Evolutionary conservation across 2,113 vertebrate genomes (phyloP).

Genomic region (Sylvia atricapilla): DNA sequence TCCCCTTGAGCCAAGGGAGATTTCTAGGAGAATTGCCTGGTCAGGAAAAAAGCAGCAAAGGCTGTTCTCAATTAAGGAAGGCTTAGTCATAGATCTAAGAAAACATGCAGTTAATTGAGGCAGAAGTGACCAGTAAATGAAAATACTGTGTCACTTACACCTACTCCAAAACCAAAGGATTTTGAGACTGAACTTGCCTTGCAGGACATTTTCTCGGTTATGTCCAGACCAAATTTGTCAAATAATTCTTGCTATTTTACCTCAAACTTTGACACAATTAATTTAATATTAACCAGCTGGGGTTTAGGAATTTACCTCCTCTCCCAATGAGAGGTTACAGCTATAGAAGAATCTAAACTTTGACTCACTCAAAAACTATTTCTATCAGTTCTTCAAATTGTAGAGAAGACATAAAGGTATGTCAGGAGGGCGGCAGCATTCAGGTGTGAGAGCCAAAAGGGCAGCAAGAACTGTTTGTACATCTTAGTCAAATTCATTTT

Average conservation of each 20-base stretch:
- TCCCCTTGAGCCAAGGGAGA: neutral
- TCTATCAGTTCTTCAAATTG: neutral
- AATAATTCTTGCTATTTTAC: neutral
- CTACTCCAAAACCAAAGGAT: neutral
- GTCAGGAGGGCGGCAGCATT: accelerated
- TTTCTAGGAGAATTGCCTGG: neutral
- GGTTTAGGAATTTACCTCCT: neutral
- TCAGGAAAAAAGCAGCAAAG: neutral
- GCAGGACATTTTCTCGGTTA: neutral
- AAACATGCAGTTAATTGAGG: neutral
- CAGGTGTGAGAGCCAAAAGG: neutral
- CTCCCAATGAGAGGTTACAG: neutral
- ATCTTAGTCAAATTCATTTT: neutral
- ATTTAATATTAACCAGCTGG: neutral
- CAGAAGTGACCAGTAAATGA: neutral
- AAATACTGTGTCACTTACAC: neutral
- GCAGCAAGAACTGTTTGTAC: neutral
- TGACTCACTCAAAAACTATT: neutral
- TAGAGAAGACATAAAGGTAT: neutral
- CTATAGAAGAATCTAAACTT: neutral
- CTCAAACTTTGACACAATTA: neutral
- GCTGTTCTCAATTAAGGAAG: neutral
- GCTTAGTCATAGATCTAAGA: neutral
- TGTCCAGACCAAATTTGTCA: neutral
- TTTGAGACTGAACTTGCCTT: neutral